Evolutionary conservation across 2,113 vertebrate genomes (phyloP), one percentile per base, ranked within the genome.

Genomic region (Terrapene triunguis): DNA sequence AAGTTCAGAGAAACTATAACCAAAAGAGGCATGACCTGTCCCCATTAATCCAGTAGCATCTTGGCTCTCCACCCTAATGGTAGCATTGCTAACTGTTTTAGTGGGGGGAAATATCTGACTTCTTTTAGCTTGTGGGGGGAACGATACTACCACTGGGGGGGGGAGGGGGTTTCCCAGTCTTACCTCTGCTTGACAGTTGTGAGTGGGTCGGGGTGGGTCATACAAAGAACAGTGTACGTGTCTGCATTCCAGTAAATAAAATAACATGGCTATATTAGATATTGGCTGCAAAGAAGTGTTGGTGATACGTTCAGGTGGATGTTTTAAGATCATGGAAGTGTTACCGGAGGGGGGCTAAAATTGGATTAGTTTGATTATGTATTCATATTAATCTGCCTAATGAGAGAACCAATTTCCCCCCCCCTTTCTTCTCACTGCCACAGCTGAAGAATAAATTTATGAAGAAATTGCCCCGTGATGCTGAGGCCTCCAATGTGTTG

Each of bases 381-480:
- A 0, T 69, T 88, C 69, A 35, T 29, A 25, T 42, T 53, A 29
- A 48, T n/a, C 0, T 42, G 10, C 79, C 89, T 57, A 47, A 21
- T 0, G 0, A 81, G 10, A 81, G 50, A 69, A 72, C n/a, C 27
- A 29, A 44, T 83, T 10, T 27, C 74, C 88, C 89, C 44, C 22
- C 82, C 91, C 51, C 38, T 42, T 88, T 83, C 42, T 53, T 95
- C 89, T 95, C 95, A 22, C 96, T 8, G 32, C 44, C 85, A 62
- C 90, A 99, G 99, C 97, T 99, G 96, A 99, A 99, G 98, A 99
- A 99, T 94, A 99, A 99, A 95, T 99, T 99, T 97, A 99, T 99
- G 99, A 99, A 99, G 98, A 99, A 99, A 54, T 95, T 99, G 96
- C 99, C 99, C 12, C 99, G 99, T 86, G 99, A 99, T 5, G 99